Conservation (phyloP, 2,797 vertebrate genomes). For the Monodelphis domestica region DNA sequence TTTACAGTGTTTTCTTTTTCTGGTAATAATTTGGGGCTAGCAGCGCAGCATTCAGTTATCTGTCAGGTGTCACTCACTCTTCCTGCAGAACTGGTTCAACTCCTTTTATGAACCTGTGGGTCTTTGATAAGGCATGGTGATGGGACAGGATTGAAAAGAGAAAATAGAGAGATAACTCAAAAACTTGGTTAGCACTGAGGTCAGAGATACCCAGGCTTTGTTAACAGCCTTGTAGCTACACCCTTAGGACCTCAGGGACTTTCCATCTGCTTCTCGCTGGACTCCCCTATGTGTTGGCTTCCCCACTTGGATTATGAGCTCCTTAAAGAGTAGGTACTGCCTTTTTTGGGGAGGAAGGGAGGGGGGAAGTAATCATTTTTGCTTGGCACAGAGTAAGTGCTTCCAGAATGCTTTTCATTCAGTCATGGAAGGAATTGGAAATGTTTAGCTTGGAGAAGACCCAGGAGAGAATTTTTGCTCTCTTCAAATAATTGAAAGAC, state of each 20-base stretch:
- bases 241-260: background rate
- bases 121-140: background rate
- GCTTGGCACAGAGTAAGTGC: background rate
- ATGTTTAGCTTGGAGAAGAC: background rate
- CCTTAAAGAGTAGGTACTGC: background rate
- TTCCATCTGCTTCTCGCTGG: background rate
- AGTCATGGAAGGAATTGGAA: background rate
- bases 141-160: background rate
- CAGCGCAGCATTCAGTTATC: background rate
- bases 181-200: background rate
- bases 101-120: background rate
- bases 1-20: background rate
- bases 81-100: background rate
- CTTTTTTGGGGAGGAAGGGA: too few relatives aligned
- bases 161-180: background rate
- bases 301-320: background rate
- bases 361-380: too few relatives aligned
- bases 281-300: background rate
- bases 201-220: background rate
- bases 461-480: background rate
- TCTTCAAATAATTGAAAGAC: background rate
- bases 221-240: background rate
- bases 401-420: background rate
- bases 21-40: background rate
- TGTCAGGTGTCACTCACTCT: background rate